These are phyloP conservation scores for Cephus nigrinus DNA, from an alignment of 2,888 invertebrate species.

Conservation along the genomic window DNA sequence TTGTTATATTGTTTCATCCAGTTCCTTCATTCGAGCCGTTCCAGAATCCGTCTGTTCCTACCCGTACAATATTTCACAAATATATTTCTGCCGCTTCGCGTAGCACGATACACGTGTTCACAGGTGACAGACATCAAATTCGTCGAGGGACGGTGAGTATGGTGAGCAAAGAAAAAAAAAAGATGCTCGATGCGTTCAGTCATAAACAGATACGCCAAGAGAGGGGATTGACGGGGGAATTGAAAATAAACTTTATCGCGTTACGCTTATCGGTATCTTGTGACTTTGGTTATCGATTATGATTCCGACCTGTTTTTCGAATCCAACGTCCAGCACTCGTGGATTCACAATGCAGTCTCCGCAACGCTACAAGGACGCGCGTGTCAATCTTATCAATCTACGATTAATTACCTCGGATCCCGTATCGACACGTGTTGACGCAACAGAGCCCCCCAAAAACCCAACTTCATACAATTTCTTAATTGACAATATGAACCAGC, in stretches of 20 bases:
- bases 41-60: neutral
- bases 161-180: neutral
- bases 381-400: neutral
- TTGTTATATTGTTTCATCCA: neutral
- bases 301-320: neutral
- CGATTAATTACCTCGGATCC: neutral
- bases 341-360: neutral
- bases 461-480: no score
- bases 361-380: neutral
- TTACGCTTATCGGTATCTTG: neutral
- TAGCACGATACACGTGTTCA: neutral
- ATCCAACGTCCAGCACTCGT: neutral
- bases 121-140: neutral
- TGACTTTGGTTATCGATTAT: neutral
- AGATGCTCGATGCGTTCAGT: neutral
- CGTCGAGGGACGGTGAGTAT: neutral
- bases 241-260: neutral
- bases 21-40: neutral
- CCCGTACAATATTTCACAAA: no score
- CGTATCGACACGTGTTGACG: neutral
- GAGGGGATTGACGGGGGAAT: no score
- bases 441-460: neutral
- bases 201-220: neutral
- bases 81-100: neutral
- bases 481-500: neutral